These are phyloP conservation scores for Enteromius viviparus DNA, from an alignment of 2,797 vertebrate species.

Conservation along the genomic window DNA sequence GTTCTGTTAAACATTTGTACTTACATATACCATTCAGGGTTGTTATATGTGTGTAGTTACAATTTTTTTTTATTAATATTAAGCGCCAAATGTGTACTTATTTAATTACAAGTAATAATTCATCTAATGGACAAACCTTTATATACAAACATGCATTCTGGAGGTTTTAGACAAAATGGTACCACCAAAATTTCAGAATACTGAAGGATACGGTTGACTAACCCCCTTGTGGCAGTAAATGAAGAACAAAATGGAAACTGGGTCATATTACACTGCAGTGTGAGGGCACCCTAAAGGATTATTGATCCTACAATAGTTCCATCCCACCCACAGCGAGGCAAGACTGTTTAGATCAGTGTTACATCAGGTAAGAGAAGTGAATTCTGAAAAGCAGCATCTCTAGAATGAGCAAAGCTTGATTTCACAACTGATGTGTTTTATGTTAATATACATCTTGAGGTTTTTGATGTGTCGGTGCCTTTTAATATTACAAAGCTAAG, in stretches of 20 bases:
- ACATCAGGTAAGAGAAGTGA: not conserved
- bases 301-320: slow-evolving; percentile 30
- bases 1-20: no score
- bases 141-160: not conserved
- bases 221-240: not conserved
- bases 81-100: no score
- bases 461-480: not conserved
- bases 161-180: not conserved
- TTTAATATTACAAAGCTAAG: not conserved
- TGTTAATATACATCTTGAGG: not conserved
- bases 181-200: not conserved
- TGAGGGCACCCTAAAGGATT: slow-evolving; percentile 32
- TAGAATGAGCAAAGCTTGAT: slow-evolving; percentile 9
- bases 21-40: no score
- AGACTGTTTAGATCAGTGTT: slow-evolving; percentile 16
- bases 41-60: no score
- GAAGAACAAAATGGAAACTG: slow-evolving; percentile 7
- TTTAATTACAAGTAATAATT: not conserved
- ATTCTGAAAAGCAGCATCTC: not conserved
- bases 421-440: not conserved
- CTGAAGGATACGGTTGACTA: not conserved
- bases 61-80: no score
- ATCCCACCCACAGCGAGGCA: slow-evolving; percentile 28
- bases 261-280: not conserved
- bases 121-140: not conserved